These are phyloP conservation scores for Spea multiplicata DNA, from an alignment of 2,113 vertebrate genomes.

Conservation along the genomic window DNA sequence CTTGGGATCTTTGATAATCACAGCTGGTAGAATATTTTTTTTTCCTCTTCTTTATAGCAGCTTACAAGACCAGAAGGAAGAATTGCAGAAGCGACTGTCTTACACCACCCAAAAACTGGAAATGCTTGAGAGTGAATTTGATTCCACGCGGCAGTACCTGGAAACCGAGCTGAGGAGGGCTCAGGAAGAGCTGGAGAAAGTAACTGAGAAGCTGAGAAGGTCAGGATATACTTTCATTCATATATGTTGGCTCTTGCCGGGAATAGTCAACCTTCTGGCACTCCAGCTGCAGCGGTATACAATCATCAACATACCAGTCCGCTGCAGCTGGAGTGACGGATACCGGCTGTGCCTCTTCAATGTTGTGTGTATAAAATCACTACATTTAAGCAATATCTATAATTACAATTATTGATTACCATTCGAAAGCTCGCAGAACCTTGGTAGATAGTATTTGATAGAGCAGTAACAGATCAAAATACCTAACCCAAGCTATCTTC, in stretches of 20 bases:
- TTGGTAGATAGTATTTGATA: too few species aligned
- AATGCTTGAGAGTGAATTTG: slow-evolving; percentile 90
- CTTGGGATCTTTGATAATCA: slow-evolving; percentile 24
- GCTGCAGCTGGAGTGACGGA: too few species aligned
- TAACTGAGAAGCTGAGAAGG: slow-evolving; percentile 92
- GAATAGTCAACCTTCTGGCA: not conserved
- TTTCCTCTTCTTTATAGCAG: slow-evolving; percentile 69
- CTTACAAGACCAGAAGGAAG: slow-evolving; percentile 93
- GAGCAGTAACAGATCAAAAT: too few species aligned
- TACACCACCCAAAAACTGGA: slow-evolving; percentile 93
- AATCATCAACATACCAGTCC: too few species aligned
- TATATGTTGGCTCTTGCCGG: not conserved
- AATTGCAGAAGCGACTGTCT: slow-evolving; percentile 89
- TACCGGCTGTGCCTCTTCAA: too few species aligned
- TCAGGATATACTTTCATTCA: slow-evolving; percentile 52
- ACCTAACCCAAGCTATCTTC: too few species aligned
- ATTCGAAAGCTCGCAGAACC: too few species aligned
- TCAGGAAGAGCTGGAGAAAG: slow-evolving; percentile 94
- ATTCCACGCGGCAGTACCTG: slow-evolving; percentile 90
- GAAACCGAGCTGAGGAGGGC: slow-evolving; percentile 91
- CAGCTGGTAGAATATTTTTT: slow-evolving; percentile 32
- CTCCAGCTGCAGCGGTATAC: not conserved
- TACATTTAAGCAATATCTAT: too few species aligned
- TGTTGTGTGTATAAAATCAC: too few species aligned
- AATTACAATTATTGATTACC: too few species aligned